These are phyloP conservation scores for Brachionus rotundiformis DNA, from an alignment of 1,140 invertebrate species.

Conservation along the genomic window DNA sequence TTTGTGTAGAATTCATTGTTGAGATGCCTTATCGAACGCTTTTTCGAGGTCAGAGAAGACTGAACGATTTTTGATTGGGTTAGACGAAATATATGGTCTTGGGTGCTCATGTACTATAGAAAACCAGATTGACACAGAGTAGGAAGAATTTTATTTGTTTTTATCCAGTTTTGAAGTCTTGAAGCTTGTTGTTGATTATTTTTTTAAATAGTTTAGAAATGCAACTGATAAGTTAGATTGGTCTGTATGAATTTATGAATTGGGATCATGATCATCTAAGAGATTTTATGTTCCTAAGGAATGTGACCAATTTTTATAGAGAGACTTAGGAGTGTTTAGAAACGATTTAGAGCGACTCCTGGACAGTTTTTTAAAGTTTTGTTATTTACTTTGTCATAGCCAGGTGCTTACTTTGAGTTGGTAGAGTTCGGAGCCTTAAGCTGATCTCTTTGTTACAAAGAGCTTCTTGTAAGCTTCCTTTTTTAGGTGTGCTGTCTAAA, in stretches of 20 bases:
- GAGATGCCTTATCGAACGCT: neutral
- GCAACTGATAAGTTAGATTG: constrained; percentile 52
- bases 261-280: constrained; percentile 49
- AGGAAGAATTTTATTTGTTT: constrained; percentile 29
- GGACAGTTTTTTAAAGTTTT: constrained; percentile 1
- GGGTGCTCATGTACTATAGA: neutral
- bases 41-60: constrained; percentile 35
- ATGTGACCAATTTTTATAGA: neutral
- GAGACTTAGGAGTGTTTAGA: neutral
- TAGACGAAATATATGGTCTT: neutral
- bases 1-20: constrained; percentile 5
- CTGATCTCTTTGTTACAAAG: neutral
- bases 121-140: constrained; percentile 24
- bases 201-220: constrained; percentile 51
- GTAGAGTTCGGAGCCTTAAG: neutral
- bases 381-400: neutral
- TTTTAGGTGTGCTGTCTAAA: neutral
- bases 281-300: constrained; percentile 44
- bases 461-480: neutral
- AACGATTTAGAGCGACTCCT: neutral
- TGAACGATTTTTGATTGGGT: neutral
- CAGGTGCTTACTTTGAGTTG: neutral
- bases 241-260: constrained; percentile 51
- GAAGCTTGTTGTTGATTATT: constrained; percentile 49
- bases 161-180: constrained; percentile 18